A percentile compares a stretch with the other conserved stretches of the same genome.
Evolutionary conservation across 2,797 vertebrate genomes (phyloP).

Genomic region (Balearica regulorum): DNA sequence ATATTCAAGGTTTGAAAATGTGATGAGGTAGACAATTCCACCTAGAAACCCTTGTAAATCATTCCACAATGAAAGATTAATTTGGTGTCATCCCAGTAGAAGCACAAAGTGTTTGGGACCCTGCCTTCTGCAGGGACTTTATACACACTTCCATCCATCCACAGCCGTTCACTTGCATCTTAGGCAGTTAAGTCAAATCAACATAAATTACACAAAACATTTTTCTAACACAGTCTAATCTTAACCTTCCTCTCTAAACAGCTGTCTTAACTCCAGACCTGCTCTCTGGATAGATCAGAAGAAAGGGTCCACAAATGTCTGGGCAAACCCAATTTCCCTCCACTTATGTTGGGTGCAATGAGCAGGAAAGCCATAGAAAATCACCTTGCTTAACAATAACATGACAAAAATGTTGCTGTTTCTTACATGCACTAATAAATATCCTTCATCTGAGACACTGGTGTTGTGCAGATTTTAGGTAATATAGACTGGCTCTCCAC

Average conservation of each 20-base stretch:
- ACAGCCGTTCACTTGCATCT: neutral
- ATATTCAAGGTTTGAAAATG: neutral
- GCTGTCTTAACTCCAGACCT: neutral
- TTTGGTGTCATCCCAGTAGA: neutral
- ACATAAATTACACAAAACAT: rapidly evolving
- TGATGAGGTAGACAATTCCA: neutral
- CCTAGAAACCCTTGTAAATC: neutral
- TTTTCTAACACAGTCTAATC: neutral
- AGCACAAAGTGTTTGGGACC: neutral
- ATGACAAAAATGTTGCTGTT: neutral
- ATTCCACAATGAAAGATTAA: neutral
- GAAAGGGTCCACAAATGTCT: neutral
- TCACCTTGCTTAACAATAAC: neutral
- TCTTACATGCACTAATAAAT: neutral
- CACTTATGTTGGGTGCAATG: neutral
- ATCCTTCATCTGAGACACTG: neutral
- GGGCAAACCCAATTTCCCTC: rapidly evolving
- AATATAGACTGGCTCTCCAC: neutral
- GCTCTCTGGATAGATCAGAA: neutral
- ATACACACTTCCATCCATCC: neutral
- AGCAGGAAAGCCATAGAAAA: neutral
- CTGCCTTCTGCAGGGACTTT: neutral
- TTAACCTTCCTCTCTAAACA: neutral
- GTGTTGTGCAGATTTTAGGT: neutral
- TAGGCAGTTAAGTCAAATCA: neutral